Percentiles rank a stretch among this genome's conserved stretches.
Conservation (phyloP, 2,888 invertebrate genomes). For the Orthonevra nobilis region DNA sequence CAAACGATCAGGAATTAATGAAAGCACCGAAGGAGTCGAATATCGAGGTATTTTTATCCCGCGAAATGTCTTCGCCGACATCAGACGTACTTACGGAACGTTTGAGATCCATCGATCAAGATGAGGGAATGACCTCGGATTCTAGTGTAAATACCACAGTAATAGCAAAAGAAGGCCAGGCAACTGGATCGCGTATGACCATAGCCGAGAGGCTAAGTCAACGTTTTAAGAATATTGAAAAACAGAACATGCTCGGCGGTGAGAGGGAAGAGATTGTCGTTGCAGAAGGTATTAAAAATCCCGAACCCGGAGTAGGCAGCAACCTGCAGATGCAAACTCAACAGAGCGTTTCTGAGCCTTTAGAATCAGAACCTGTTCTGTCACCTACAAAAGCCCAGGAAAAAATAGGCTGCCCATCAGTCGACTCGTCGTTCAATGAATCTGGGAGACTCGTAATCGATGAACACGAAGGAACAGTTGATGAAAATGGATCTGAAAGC, state of each 20-base stretch:
- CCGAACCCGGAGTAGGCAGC: too few species aligned
- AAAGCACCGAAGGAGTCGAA: conserved; percentile 16
- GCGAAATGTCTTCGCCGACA: conserved; percentile 56
- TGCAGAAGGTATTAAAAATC: conserved; percentile 13
- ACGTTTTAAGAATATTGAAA: conserved; percentile 72
- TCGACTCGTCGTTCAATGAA: conserved; percentile 36
- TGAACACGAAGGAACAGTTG: conserved; percentile 12
- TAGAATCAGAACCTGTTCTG: too few species aligned
- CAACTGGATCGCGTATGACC: conserved; percentile 61
- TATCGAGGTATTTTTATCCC: conserved; percentile 53
- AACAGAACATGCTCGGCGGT: conserved; percentile 32
- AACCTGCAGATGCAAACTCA: background rate
- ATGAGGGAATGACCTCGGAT: conserved; percentile 26
- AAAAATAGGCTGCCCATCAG: background rate
- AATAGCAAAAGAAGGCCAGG: conserved; percentile 26
- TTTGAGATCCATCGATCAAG: conserved; percentile 33
- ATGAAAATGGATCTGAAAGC: conserved; percentile 34
- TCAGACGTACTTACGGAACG: conserved; percentile 41
- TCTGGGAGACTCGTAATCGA: conserved; percentile 39
- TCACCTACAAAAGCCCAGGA: too few species aligned
- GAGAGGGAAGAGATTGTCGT: conserved; percentile 17
- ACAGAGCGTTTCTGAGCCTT: too few species aligned
- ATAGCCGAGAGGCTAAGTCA: conserved; percentile 74
- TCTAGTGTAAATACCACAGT: conserved; percentile 4
- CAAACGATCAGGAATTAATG: too few species aligned